These are phyloP conservation scores for Syndactyla subalaris DNA, from an alignment of 2,797 vertebrate genomes.

Conservation along the genomic window DNA sequence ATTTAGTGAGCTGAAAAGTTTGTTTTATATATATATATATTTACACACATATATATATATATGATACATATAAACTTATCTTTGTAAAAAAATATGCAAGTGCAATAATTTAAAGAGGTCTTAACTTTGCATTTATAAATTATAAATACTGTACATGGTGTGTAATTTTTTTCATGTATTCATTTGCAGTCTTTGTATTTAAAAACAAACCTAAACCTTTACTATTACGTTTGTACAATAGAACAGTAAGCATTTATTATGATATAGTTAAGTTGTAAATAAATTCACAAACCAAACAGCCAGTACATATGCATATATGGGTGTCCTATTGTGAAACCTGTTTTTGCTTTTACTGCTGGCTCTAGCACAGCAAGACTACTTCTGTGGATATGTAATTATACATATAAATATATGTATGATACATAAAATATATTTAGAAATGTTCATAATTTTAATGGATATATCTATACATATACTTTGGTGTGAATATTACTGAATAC, in stretches of 20 bases:
- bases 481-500: slow-evolving; percentile 83
- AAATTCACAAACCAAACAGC: slow-evolving; percentile 73
- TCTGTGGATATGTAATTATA: slow-evolving; percentile 83
- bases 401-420: slow-evolving; percentile 83
- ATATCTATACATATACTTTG: slow-evolving; percentile 73
- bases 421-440: slow-evolving; percentile 81
- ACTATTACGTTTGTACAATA: slow-evolving; percentile 80
- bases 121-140: slow-evolving; percentile 85
- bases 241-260: slow-evolving; percentile 72
- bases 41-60: slow-evolving; percentile 45
- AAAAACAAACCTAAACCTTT: slow-evolving; percentile 71
- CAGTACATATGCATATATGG: slow-evolving; percentile 71
- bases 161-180: slow-evolving; percentile 83
- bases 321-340: slow-evolving; percentile 60
- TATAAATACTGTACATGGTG: slow-evolving; percentile 87
- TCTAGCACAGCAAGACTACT: slow-evolving; percentile 69
- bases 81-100: slow-evolving; percentile 79
- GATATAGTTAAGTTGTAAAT: slow-evolving; percentile 78
- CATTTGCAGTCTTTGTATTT: slow-evolving; percentile 84
- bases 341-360: slow-evolving; percentile 71
- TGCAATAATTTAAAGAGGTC: slow-evolving; percentile 85
- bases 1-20: slow-evolving; percentile 62
- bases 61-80: slow-evolving; percentile 65
- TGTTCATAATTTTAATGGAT: slow-evolving; percentile 81
- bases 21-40: slow-evolving; percentile 74